A percentile compares a stretch with the other conserved stretches of the same genome.
Conservation (phyloP, 2,113 vertebrate genomes). For the Eptatretus burgeri region DNA sequence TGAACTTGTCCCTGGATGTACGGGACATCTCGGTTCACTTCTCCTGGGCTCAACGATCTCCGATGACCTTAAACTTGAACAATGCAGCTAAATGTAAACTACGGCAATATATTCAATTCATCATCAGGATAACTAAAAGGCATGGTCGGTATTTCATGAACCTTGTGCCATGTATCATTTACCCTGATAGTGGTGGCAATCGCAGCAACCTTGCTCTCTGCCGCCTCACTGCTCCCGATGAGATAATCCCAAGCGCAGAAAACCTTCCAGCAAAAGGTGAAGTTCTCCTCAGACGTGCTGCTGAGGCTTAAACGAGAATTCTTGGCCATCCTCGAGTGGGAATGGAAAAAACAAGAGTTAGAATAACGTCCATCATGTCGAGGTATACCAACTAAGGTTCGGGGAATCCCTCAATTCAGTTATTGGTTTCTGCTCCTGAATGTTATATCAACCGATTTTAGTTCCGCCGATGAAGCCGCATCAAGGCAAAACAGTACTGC, state of each 20-base stretch:
- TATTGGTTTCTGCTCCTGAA: too few species aligned
- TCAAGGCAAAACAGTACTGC: too few species aligned
- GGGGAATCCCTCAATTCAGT: too few species aligned
- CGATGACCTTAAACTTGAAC: neutral
- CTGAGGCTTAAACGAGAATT: slow-evolving; percentile 76
- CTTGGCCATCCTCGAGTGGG: slow-evolving; percentile 50
- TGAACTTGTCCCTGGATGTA: too few species aligned
- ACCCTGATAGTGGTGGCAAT: slow-evolving; percentile 85
- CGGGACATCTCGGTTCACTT: too few species aligned
- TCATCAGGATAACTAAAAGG: neutral
- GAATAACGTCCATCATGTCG: too few species aligned
- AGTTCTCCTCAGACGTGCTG: slow-evolving; percentile 66
- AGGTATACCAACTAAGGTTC: too few species aligned
- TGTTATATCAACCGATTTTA: too few species aligned
- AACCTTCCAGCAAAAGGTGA: slow-evolving; percentile 79
- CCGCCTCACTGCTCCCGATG: slow-evolving; percentile 76
- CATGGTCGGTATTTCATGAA: too few species aligned
- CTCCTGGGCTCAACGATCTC: slow-evolving; percentile 10
- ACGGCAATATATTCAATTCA: neutral
- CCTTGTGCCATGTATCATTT: slow-evolving; percentile 9
- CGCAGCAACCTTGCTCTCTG: slow-evolving; percentile 79
- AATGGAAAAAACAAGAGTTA: too few species aligned
- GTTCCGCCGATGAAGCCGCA: too few species aligned
- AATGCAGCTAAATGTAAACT: too few species aligned
- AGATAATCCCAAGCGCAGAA: slow-evolving; percentile 97